Evolutionary conservation across 2,888 invertebrate genomes (phyloP), one percentile per base, ranked within the genome.

Genomic region (Sesia bembeciformis): DNA sequence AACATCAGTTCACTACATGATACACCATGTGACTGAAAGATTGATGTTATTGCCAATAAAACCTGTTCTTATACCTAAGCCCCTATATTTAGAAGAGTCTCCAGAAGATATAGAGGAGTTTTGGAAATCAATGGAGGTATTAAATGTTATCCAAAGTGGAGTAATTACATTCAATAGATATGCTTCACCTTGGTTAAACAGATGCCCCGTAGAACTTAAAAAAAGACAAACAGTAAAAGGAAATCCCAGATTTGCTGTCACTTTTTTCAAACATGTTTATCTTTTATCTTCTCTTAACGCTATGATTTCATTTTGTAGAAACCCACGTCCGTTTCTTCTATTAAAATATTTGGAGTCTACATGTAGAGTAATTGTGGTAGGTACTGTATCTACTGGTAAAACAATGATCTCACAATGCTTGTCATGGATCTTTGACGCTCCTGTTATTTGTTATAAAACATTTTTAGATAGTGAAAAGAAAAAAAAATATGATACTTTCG

Each of bases 161-260:
- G 62, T 53, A 55, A 51, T 81, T n/a, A 72, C 63, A 57, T 84
- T 87, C 64, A 77, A 68, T 57, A 70, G 80, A 58, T 72, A 64
- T 62, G 62, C 91, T 60, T 93, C 93, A 3, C 81, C 86, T 51
- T 93, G 93, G 93, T 83, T 77, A 46, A 89, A 84, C 53, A 78
- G 90, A 62, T 94, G 94, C 67, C 94, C 94, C 4, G 92, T 94
- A 3, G 90, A 92, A 60, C 81, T 93, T 62, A 86, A 86, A 60
- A 81, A 86, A 58, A 91, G 93, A n/a, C 75, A 71, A 54, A 78
- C 87, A 51, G 64, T 78, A 7, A 66, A 74, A 40, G 94, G 94
- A 38, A 76, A 81, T 53, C 74, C 90, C 0, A 90, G 91, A 70
- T 88, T 84, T 62, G 90, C 91, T 0, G 91, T 93, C 1, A 79